Percentiles rank a stretch among this genome's conserved stretches.
phyloP scores from a whole-genome alignment of 2,888 invertebrate species.

The Boloria selene region DNA sequence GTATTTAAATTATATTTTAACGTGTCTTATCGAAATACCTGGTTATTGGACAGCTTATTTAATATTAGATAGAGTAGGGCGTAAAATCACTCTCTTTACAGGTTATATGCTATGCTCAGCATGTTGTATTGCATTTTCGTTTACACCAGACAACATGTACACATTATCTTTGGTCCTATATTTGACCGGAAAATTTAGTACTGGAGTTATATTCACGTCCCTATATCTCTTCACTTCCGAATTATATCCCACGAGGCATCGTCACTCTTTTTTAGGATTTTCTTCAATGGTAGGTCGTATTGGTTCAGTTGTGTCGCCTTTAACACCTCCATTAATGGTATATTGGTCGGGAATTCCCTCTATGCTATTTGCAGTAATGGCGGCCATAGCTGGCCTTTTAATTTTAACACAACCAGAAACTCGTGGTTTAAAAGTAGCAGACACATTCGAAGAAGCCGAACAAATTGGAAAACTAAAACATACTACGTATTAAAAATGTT shows the following conservation, averaged over 20 bases:
- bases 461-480: slow-evolving; percentile 51
- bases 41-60: slow-evolving; percentile 85
- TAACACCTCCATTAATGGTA: slow-evolving; percentile 84
- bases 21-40: slow-evolving; percentile 86
- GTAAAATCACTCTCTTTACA: slow-evolving; percentile 65
- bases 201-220: slow-evolving; percentile 85
- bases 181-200: slow-evolving; percentile 84
- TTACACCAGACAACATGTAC: slow-evolving; percentile 65
- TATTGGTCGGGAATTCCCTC: slow-evolving; percentile 74
- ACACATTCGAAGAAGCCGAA: slow-evolving; percentile 76
- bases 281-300: slow-evolving; percentile 88
- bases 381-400: slow-evolving; percentile 61
- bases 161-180: slow-evolving; percentile 69
- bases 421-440: slow-evolving; percentile 64
- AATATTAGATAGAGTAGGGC: slow-evolving; percentile 84
- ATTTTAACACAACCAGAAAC: slow-evolving; percentile 74
- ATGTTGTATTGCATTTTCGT: slow-evolving; percentile 79
- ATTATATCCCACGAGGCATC: slow-evolving; percentile 86
- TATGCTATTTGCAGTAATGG: slow-evolving; percentile 65
- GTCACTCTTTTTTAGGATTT: slow-evolving; percentile 85
- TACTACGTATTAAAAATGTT: background rate
- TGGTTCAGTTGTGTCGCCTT: slow-evolving; percentile 86
- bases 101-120: slow-evolving; percentile 72
- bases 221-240: slow-evolving; percentile 87
- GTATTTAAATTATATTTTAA: slow-evolving; percentile 88